Evolutionary conservation across 1,140 invertebrate species (phyloP).

Genomic region (Drosophila pseudoobscura): DNA sequence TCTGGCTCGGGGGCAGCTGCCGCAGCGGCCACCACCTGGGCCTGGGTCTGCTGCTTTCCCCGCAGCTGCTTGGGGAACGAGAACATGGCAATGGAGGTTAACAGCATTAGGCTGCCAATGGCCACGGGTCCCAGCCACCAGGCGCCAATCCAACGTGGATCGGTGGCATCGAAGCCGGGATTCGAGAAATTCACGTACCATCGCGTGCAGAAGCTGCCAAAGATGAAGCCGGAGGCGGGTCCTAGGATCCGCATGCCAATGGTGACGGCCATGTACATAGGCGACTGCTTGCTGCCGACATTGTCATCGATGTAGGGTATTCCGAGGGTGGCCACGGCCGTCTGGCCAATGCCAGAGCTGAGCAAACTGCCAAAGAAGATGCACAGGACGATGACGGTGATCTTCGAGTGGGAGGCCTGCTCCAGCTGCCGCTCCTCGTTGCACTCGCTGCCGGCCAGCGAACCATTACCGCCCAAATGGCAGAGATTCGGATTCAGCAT

Average conservation of each 20-base stretch:
- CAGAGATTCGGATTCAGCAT: slow-evolving; percentile 75
- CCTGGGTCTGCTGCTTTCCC: slow-evolving; percentile 64
- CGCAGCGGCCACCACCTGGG: slow-evolving; percentile 10
- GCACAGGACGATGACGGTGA: slow-evolving; percentile 90
- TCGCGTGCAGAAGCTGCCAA: slow-evolving; percentile 95
- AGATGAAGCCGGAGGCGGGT: slow-evolving; percentile 94
- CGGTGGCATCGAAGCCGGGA: slow-evolving; percentile 90
- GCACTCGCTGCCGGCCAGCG: slow-evolving; percentile 83
- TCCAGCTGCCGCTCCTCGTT: slow-evolving; percentile 85
- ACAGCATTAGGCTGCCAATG: slow-evolving; percentile 90
- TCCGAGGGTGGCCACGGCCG: slow-evolving; percentile 95
- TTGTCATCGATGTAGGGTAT: slow-evolving; percentile 98
- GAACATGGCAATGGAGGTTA: slow-evolving; percentile 94
- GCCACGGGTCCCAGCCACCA: slow-evolving; percentile 95
- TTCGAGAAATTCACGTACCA: slow-evolving; percentile 92
- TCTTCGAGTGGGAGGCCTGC: slow-evolving; percentile 88
- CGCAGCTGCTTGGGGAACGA: slow-evolving; percentile 90
- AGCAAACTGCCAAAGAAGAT: slow-evolving; percentile 94
- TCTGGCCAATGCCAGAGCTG: slow-evolving; percentile 96
- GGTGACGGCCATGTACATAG: slow-evolving; percentile 96
- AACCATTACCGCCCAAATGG: slow-evolving; percentile 56
- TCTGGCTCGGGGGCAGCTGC: slow-evolving; percentile 47
- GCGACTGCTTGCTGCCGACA: slow-evolving; percentile 94
- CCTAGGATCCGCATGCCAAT: slow-evolving; percentile 96
- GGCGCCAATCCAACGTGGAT: slow-evolving; percentile 95